These are phyloP conservation scores for Geopemphigus sp. DNA, from an alignment of 1,140 invertebrate species.

Conservation along the genomic window DNA sequence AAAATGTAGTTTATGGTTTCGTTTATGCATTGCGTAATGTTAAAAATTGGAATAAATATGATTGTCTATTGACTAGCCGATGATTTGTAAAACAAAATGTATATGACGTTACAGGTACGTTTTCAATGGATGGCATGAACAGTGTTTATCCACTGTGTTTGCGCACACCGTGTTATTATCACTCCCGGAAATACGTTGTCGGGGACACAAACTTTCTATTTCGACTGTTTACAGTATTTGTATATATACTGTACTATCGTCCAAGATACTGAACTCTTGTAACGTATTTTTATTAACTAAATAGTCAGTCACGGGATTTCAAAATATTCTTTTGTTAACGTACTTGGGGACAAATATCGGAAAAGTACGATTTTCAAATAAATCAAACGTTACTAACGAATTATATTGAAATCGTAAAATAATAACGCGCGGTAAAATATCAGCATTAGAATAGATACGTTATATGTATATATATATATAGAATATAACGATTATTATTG, in stretches of 20 bases:
- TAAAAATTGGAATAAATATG: background rate
- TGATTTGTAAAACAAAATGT: background rate
- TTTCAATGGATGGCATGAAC: too few species aligned
- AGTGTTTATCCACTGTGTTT: background rate
- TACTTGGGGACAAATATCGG: background rate
- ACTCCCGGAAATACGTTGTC: slow-evolving; percentile 9
- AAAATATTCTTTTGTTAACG: background rate
- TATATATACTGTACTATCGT: background rate
- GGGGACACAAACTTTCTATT: slow-evolving; percentile 11
- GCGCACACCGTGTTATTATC: background rate
- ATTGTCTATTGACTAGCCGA: too few species aligned
- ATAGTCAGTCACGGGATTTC: background rate
- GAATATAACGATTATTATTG: background rate
- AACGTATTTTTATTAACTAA: background rate
- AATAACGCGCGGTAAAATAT: too few species aligned
- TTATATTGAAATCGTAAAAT: background rate
- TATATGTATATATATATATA: too few species aligned
- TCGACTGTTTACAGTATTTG: background rate
- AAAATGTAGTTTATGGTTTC: background rate
- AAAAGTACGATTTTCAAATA: background rate
- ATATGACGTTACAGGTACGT: too few species aligned
- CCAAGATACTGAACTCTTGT: background rate
- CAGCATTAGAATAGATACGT: too few species aligned
- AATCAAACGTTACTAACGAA: too few species aligned
- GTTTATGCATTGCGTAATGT: background rate